Percentiles rank a stretch among this genome's conserved stretches.
Evolutionary conservation across 2,888 invertebrate species (phyloP).

Genomic region (Rhagophthalmus giganteus): DNA sequence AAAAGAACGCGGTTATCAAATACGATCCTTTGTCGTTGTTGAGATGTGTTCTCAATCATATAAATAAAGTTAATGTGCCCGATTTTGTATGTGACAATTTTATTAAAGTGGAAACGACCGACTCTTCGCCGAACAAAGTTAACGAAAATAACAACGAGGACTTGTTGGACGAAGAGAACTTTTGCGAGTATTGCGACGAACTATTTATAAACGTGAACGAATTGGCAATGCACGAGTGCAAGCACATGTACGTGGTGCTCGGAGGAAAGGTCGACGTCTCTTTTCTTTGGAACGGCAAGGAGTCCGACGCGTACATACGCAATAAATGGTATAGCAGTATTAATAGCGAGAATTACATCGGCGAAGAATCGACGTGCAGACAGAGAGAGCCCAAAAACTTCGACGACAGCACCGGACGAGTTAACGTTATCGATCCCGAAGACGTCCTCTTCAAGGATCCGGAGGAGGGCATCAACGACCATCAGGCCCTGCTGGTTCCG

Average conservation of each 20-base stretch:
- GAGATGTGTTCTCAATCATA: constrained; percentile 43
- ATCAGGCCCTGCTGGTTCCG: constrained; percentile 37
- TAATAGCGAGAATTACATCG: constrained; percentile 1
- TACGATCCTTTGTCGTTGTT: constrained; percentile 48
- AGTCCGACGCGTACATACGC: constrained; percentile 44
- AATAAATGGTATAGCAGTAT: constrained; percentile 48
- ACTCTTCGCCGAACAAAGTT: constrained; percentile 3
- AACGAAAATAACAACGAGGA: constrained; percentile 6
- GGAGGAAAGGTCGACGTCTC: constrained; percentile 46
- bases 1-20: constrained; percentile 15
- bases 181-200: constrained; percentile 48
- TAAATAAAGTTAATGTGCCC: constrained; percentile 47
- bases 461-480: constrained; percentile 29
- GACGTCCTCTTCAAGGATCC: constrained; percentile 20
- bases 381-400: constrained; percentile 14
- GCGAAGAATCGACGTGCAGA: not conserved
- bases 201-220: constrained; percentile 45
- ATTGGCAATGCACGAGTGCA: constrained; percentile 49
- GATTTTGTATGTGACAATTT: constrained; percentile 41
- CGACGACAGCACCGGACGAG: constrained; percentile 26
- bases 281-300: constrained; percentile 42
- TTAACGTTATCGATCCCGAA: constrained; percentile 33
- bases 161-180: constrained; percentile 32
- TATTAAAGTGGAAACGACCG: constrained; percentile 23
- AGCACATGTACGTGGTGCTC: constrained; percentile 50